Evolutionary conservation across 2,113 vertebrate species (phyloP).

Genomic region (Antidorcas marsupialis): DNA sequence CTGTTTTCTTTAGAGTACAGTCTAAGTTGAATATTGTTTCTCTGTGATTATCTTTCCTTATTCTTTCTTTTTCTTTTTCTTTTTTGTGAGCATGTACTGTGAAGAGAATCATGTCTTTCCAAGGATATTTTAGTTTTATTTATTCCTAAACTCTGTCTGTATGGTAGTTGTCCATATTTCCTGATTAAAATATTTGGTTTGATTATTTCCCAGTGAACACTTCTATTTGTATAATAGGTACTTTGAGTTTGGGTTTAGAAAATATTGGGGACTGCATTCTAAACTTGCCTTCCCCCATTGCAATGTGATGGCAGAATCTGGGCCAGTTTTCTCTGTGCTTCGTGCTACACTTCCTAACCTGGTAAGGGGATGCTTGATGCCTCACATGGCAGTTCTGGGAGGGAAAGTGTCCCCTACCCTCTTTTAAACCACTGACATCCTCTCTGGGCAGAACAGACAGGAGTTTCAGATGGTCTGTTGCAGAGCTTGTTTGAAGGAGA

Average conservation of each 20-base stretch:
- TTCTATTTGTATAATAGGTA: not conserved
- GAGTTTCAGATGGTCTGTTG: not conserved
- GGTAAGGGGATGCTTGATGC: too few species aligned
- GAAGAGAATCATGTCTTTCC: not conserved
- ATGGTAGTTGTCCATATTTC: not conserved
- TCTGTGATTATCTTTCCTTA: not conserved
- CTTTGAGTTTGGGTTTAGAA: not conserved
- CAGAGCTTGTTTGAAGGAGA: not conserved
- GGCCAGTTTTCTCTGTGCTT: not conserved
- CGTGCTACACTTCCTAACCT: not conserved
- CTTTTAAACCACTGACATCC: not conserved
- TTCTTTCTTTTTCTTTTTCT: not conserved
- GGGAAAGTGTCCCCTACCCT: not conserved
- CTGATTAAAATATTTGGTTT: not conserved
- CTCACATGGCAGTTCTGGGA: not conserved
- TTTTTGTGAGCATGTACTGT: not conserved
- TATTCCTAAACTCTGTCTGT: not conserved
- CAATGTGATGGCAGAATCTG: not conserved
- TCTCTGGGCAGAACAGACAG: not conserved
- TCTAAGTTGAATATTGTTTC: not conserved
- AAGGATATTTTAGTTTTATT: not conserved
- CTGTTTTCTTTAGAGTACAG: not conserved
- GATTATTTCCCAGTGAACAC: not conserved
- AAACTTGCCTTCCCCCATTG: not conserved
- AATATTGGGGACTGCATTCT: not conserved